These are phyloP conservation scores for Nemapogon koenigi DNA, from an alignment of 2,888 invertebrate genomes.

Conservation along the genomic window DNA sequence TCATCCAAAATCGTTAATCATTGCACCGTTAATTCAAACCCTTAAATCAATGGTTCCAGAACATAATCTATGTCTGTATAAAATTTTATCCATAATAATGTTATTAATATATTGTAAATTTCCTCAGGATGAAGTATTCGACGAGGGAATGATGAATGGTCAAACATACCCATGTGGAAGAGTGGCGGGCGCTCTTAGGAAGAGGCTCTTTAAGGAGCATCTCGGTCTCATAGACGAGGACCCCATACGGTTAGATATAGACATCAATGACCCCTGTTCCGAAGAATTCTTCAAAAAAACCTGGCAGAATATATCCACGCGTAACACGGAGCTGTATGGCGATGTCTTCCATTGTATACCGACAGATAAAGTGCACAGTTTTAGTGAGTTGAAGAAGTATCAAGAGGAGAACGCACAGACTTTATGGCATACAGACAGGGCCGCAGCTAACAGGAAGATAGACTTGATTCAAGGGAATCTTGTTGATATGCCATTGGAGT, in stretches of 20 bases:
- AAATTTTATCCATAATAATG: background rate
- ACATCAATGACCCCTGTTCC: conserved; percentile 80
- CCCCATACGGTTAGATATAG: conserved; percentile 53
- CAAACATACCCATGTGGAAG: conserved; percentile 81
- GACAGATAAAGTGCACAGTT: conserved; percentile 78
- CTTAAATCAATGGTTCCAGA: too few species aligned
- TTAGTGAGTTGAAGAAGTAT: conserved; percentile 77
- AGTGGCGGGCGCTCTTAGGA: conserved; percentile 85
- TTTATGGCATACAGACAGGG: conserved; percentile 75
- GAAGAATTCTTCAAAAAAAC: conserved; percentile 83
- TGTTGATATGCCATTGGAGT: conserved; percentile 88
- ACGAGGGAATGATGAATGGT: conserved; percentile 84
- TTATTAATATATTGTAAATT: conserved; percentile 1
- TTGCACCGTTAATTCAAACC: too few species aligned
- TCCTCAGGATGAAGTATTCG: conserved; percentile 77
- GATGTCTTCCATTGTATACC: conserved; percentile 93
- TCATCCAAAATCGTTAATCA: too few species aligned
- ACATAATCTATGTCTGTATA: too few species aligned
- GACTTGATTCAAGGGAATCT: conserved; percentile 83
- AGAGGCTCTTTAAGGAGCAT: conserved; percentile 90
- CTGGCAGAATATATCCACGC: conserved; percentile 82
- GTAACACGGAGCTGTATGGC: conserved; percentile 90
- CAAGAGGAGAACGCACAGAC: conserved; percentile 71
- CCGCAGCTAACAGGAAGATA: conserved; percentile 74
- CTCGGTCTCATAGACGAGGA: conserved; percentile 70